phyloP scores from a whole-genome alignment of 2,888 invertebrate genomes.

The Hydropsyche betteni region DNA sequence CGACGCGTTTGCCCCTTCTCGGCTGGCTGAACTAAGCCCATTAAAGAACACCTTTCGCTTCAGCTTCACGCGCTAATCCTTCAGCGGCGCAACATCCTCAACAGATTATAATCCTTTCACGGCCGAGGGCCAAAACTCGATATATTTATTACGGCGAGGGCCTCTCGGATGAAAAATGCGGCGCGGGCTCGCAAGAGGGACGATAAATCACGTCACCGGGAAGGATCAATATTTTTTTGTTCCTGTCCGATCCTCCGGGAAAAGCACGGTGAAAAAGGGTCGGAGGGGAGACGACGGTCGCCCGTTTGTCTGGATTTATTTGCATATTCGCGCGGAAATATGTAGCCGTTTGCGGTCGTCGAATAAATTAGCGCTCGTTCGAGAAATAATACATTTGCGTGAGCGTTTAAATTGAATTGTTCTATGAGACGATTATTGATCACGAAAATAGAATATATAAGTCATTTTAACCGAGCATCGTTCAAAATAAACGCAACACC shows the following conservation, averaged over 20 bases:
- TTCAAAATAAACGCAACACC: too few species aligned
- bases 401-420: too few species aligned
- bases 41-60: constrained; percentile 39
- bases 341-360: constrained; percentile 28
- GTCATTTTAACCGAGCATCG: too few species aligned
- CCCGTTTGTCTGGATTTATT: constrained; percentile 36
- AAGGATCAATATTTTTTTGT: constrained; percentile 39
- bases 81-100: constrained; percentile 15
- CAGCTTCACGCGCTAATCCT: constrained; percentile 29
- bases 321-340: constrained; percentile 38
- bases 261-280: constrained; percentile 6
- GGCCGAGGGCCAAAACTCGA: too few species aligned
- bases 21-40: constrained; percentile 29
- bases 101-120: constrained; percentile 10
- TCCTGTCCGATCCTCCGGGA: not conserved
- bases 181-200: not conserved
- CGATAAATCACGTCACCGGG: constrained; percentile 36
- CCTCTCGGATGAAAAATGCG: constrained; percentile 32
- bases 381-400: not conserved
- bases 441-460: too few species aligned
- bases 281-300: not conserved
- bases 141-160: too few species aligned
- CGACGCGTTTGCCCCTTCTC: not conserved
- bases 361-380: constrained; percentile 33
- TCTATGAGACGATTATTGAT: too few species aligned